Base-by-base conservation (phyloP, 2,113 vertebrate species). In the Perca fluviatilis region DNA sequence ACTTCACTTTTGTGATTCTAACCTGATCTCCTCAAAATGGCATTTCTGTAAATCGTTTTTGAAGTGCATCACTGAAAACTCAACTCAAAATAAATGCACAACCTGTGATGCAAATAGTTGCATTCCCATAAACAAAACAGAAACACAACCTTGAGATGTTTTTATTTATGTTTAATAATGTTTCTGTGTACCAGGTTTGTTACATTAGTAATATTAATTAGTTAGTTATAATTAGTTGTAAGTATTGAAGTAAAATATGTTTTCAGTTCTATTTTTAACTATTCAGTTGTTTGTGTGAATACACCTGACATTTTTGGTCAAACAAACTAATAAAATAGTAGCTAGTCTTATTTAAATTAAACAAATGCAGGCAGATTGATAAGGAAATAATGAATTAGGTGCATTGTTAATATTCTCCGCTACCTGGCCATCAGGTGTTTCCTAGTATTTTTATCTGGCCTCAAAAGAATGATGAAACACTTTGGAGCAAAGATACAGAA, bases 401-500 rank as follows among this genome's bases (percentile, higher is more conserved):
- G 25, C 18, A 25, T 16, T 63, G 2, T 62, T n/a, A 15, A 36
- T n/a, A 40, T 54, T 19, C 1, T 70, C 53, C 23, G 4, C 49
- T 82, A 89, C 73, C 89, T 94, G 9, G 84, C 88, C 93, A 94
- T 92, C 15, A 93, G 30, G 67, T 92, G 83, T 69, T 92, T 94
- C 67, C 84, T 93, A 4, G 81, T 95, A 67, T 95, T 95, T 62
- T 85, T 94, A 51, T 95, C 87, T 7, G 94, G 94, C 60, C 86
- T 92, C 23, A 95, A 60, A 19, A 95, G 84, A 75, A 95, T 93
- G n/a, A 95, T 93, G 36, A 92, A 96, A 77, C 94, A 95, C 78
- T 96, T 95, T 23, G 95, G 94, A n/a, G 89, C 85, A 85, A 96
- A 95, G 16, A 95, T 92, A 23, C 86, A 95, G 19, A 90, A 18